phyloP scores from a whole-genome alignment of 2,797 vertebrate genomes.

The Luscinia luscinia region DNA sequence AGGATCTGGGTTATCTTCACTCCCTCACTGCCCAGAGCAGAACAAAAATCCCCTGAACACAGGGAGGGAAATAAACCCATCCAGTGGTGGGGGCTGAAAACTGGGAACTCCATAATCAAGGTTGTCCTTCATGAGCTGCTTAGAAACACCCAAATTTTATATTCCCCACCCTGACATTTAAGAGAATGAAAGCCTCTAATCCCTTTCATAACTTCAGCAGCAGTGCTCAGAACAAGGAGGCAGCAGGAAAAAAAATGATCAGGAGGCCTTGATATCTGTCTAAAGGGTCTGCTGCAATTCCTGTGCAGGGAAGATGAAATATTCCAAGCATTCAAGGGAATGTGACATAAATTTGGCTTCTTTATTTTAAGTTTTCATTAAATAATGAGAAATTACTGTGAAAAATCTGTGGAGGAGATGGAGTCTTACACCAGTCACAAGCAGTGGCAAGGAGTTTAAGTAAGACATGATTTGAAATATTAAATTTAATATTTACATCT shows the following conservation, averaged over 20 bases:
- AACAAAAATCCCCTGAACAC: background rate
- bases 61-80: background rate
- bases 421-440: background rate
- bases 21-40: background rate
- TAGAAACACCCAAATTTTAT: background rate
- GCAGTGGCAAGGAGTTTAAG: background rate
- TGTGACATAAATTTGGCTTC: background rate
- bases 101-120: background rate
- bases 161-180: background rate
- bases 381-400: background rate
- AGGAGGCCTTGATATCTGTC: background rate
- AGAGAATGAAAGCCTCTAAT: background rate
- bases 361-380: slow-evolving; percentile 27
- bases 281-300: background rate
- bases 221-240: background rate
- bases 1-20: background rate
- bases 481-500: background rate
- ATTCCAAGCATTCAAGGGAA: background rate
- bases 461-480: background rate
- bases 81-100: background rate
- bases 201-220: background rate
- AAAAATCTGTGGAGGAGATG: background rate
- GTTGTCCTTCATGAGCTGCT: background rate
- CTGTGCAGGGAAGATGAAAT: background rate
- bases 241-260: background rate